A percentile compares a stretch with the other conserved stretches of the same genome.
phyloP scores from a whole-genome alignment of 2,888 invertebrate species.

The Apotomis turbidana region DNA sequence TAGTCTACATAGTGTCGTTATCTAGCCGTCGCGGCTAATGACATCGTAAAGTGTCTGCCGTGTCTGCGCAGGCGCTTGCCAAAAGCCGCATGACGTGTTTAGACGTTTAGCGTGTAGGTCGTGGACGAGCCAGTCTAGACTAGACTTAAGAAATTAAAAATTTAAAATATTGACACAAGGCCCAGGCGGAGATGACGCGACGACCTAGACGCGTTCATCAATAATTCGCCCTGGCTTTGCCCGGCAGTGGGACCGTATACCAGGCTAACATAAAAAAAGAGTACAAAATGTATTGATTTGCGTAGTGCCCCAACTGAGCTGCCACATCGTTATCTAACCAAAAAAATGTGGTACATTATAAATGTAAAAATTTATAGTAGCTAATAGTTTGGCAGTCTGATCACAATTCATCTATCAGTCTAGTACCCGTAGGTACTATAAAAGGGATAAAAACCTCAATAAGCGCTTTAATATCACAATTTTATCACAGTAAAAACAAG shows the following conservation, averaged over 20 bases:
- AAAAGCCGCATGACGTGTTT: slow-evolving; percentile 31
- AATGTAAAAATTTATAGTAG: not conserved
- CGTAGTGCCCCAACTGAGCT: too few species aligned
- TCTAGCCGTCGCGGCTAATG: slow-evolving; percentile 45
- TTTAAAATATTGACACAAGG: too few species aligned
- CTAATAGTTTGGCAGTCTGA: not conserved
- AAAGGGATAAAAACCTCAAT: not conserved
- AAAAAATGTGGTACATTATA: too few species aligned
- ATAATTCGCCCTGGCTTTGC: too few species aligned
- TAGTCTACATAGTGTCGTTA: slow-evolving; percentile 9
- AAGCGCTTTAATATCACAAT: not conserved
- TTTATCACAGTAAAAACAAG: slow-evolving; percentile 2
- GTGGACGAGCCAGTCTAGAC: not conserved
- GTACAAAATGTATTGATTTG: too few species aligned
- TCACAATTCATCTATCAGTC: not conserved
- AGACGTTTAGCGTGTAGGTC: slow-evolving; percentile 33
- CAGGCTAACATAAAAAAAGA: too few species aligned
- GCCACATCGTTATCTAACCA: too few species aligned
- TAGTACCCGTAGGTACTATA: not conserved
- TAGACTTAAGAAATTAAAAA: not conserved
- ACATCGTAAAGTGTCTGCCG: slow-evolving; percentile 47
- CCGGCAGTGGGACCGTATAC: too few species aligned
- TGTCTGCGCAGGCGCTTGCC: slow-evolving; percentile 43
- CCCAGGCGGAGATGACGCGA: too few species aligned
- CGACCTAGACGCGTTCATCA: too few species aligned